Evolutionary conservation across 2,113 vertebrate genomes (phyloP).

Genomic region (Oriolus oriolus): DNA sequence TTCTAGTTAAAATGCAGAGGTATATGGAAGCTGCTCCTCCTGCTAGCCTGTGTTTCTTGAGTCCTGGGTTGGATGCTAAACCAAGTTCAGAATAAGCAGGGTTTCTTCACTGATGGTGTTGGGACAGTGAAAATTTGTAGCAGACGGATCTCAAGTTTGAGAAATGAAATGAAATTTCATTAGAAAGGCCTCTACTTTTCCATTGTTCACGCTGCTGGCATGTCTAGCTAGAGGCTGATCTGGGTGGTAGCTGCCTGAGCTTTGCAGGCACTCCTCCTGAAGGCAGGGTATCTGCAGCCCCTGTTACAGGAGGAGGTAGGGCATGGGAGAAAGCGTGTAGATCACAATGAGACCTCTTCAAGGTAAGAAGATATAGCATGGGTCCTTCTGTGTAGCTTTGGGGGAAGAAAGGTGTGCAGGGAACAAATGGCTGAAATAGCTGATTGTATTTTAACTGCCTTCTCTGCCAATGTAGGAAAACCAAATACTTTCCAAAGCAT

Average conservation of each 20-base stretch:
- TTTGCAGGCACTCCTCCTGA: background rate
- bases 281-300: background rate
- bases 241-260: background rate
- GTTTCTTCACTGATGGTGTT: background rate
- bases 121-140: background rate
- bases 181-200: background rate
- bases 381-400: background rate
- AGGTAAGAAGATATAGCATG: background rate
- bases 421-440: background rate
- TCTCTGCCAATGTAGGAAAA: background rate
- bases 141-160: background rate
- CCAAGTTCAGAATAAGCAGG: background rate
- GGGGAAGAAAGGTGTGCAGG: background rate
- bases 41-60: background rate
- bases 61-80: background rate
- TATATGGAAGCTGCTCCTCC: background rate
- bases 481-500: background rate
- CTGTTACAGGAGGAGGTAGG: background rate
- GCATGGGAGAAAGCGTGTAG: background rate
- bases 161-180: background rate
- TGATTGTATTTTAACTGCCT: background rate
- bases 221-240: background rate
- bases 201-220: rapidly evolving
- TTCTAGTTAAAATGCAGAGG: background rate
- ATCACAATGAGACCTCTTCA: background rate